Percentiles rank a stretch among this genome's conserved stretches.
Conservation (phyloP, 2,113 vertebrate species). For the Bambusicola thoracicus region DNA sequence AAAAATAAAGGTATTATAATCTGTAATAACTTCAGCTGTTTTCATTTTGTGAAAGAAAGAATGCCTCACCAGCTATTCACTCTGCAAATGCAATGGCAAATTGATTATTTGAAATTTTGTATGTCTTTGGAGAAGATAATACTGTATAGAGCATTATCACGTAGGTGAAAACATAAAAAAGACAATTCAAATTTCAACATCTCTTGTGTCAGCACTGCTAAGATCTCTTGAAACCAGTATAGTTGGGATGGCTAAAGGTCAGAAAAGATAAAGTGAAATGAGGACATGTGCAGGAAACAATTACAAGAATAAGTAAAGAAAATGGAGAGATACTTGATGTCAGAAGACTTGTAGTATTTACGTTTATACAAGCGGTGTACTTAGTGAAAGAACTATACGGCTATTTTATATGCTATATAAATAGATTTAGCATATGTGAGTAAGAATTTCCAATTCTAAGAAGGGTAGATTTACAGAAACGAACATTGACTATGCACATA, state of each 20-base stretch:
- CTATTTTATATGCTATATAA: not conserved
- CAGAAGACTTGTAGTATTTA: not conserved
- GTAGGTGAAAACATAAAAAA: not conserved
- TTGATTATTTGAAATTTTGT: not conserved
- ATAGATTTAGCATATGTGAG: not conserved
- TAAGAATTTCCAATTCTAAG: not conserved
- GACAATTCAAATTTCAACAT: not conserved
- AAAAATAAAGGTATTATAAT: not conserved
- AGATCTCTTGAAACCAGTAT: not conserved
- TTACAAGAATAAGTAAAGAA: not conserved
- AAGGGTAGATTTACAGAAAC: not conserved
- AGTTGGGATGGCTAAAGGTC: not conserved
- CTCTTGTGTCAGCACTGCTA: not conserved
- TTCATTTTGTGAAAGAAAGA: not conserved
- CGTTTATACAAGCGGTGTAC: not conserved
- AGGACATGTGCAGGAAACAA: not conserved
- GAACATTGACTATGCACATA: not conserved
- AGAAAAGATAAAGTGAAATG: not conserved
- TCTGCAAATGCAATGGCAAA: not conserved
- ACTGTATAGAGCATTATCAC: not conserved
- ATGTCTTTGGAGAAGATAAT: not conserved
- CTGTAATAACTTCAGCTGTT: not conserved
- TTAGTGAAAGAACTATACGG: not conserved
- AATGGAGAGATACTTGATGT: not conserved
- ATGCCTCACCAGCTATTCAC: not conserved